phyloP scores from a whole-genome alignment of 1,140 invertebrate genomes.

The Orchestia grillus region DNA sequence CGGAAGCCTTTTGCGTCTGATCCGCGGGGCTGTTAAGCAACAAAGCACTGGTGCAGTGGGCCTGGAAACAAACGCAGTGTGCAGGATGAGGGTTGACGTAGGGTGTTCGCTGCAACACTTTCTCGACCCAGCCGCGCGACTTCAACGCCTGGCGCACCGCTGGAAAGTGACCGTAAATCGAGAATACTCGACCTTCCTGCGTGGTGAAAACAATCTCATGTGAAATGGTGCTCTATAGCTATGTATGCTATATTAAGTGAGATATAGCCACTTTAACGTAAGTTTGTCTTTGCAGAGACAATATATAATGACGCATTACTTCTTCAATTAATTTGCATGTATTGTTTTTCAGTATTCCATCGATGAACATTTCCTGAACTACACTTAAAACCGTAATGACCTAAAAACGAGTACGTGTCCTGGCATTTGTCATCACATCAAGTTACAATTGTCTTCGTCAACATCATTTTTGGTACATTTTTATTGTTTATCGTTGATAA shows the following conservation, averaged over 20 bases:
- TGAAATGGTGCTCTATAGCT: too few species aligned
- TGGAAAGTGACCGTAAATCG: slow-evolving; percentile 74
- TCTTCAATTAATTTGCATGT: not conserved
- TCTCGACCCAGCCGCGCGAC: slow-evolving; percentile 74
- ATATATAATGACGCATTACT: not conserved
- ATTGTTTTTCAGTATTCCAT: not conserved
- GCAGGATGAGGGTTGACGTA: slow-evolving; percentile 67
- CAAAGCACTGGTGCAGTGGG: slow-evolving; percentile 69
- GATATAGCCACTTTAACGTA: too few species aligned
- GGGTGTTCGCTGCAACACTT: slow-evolving; percentile 69
- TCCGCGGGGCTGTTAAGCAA: not conserved
- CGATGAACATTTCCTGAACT: not conserved
- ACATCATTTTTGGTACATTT: too few species aligned
- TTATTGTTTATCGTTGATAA: too few species aligned
- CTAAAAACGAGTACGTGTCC: too few species aligned
- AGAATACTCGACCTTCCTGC: slow-evolving; percentile 74
- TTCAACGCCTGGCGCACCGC: slow-evolving; percentile 72
- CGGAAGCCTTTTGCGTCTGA: not conserved
- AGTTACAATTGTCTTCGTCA: too few species aligned
- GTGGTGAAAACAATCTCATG: slow-evolving; percentile 59
- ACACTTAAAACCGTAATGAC: too few species aligned
- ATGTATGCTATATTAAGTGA: too few species aligned
- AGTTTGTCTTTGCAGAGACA: not conserved
- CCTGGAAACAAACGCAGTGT: slow-evolving; percentile 67
- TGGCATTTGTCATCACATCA: too few species aligned